Evolutionary conservation across 2,888 invertebrate species (phyloP), one percentile per base, ranked within the genome.

Genomic region (Galerucella nymphaeae): DNA sequence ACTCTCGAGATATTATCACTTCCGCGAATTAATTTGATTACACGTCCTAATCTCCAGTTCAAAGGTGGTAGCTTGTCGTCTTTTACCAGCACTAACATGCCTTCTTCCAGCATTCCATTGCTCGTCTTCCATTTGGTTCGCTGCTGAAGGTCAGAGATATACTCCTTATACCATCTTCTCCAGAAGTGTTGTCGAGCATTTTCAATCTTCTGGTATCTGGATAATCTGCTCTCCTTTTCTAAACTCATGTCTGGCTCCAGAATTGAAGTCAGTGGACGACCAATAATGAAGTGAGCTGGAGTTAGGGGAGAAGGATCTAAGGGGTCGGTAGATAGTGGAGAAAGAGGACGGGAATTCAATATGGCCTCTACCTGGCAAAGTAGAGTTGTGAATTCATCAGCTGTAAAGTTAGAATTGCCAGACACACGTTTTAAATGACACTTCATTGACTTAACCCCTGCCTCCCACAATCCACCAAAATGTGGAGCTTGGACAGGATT

Each of bases 341-440:
- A 70, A 5, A 83, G 68, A 3, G 82, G 83, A 38, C 83, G 53
- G 4, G 80, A 83, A 73, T 83, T 84, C 23, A 83, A 68, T 48
- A 79, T 71, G 1, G 80, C 77, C 71, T 84, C 82, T 45, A 84
- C 23, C 3, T 23, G 76, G 18, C 65, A 64, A 2, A 77, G 14
- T 3, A n/a, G 2, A 80, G 82, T 10, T 57, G 38, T 42, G 42
- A 81, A 71, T 61, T 83, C 79, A 66, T 81, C 77, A 53, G 74
- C 77, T 4, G 77, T 80, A 5, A 81, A 58, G 30, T 30, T 70
- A 11, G 62, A 8, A 38, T 77, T 71, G 0, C 81, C 80, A 13
- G 81, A 64, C 5, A 79, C 68, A 30, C 80, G 70, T 23, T 75
- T 73, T 16, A 84, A 66, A 69, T 82, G 82, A 70, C 63, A 75